phyloP scores from a whole-genome alignment of 2,888 invertebrate species.

The Hipparchia semele region DNA sequence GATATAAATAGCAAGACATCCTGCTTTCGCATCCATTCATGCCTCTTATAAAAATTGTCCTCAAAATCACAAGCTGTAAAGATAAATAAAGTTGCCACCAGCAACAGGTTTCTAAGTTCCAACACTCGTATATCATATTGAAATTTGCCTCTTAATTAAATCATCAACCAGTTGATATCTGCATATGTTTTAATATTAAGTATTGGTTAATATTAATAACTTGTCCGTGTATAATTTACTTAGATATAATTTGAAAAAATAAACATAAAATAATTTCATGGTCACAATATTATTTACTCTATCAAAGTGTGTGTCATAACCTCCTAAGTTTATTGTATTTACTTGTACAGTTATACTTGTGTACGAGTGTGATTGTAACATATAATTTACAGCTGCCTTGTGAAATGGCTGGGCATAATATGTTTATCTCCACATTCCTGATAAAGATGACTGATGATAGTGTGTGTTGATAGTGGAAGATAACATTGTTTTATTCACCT shows the following conservation, averaged over 20 bases:
- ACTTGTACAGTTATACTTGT: slow-evolving; percentile 26
- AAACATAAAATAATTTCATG: slow-evolving; percentile 40
- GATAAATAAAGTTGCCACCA: slow-evolving; percentile 12
- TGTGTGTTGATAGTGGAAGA: slow-evolving; percentile 56
- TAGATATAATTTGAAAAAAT: slow-evolving; percentile 9
- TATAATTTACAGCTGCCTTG: slow-evolving; percentile 39
- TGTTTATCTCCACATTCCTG: slow-evolving; percentile 57
- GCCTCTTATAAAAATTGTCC: not conserved
- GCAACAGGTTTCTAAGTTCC: slow-evolving; percentile 10
- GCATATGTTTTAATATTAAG: slow-evolving; percentile 17
- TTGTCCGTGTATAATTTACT: not conserved
- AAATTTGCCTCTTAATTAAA: slow-evolving; percentile 13
- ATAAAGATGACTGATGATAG: slow-evolving; percentile 69
- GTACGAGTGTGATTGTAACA: slow-evolving; percentile 27
- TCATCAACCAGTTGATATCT: slow-evolving; percentile 10
- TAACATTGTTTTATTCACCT: slow-evolving; percentile 41
- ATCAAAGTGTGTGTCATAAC: slow-evolving; percentile 31
- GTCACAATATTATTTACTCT: slow-evolving; percentile 36
- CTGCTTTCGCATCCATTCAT: not conserved
- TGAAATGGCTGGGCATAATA: slow-evolving; percentile 38
- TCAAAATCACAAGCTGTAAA: slow-evolving; percentile 5
- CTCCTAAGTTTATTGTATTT: slow-evolving; percentile 21
- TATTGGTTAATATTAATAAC: slow-evolving; percentile 8
- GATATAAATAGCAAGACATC: not conserved
- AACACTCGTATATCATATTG: slow-evolving; percentile 3